Conservation (phyloP, 2,797 vertebrate genomes). For the Podarcis siculus region DNA sequence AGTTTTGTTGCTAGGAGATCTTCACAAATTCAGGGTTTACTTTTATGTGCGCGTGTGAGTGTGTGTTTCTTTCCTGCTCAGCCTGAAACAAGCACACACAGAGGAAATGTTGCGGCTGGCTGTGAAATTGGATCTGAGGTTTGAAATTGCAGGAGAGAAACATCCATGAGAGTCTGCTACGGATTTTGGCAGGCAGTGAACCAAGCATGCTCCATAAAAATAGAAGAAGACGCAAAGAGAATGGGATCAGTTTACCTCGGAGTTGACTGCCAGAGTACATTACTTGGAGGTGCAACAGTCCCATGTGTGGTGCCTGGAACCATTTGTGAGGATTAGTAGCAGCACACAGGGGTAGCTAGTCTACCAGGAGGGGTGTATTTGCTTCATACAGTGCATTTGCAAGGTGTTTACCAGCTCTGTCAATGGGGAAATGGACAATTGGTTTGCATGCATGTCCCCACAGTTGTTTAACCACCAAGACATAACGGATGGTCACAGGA, state of each 20-base stretch:
- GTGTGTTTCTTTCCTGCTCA: constrained; percentile 15
- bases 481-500: too few relatives aligned
- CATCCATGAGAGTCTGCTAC: constrained; percentile 23
- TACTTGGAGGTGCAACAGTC: not conserved
- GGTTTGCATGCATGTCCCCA: not conserved
- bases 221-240: constrained; percentile 20
- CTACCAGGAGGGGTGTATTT: not conserved
- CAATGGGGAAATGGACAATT: not conserved
- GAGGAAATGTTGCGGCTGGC: constrained; percentile 21
- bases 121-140: constrained; percentile 30
- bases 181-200: constrained; percentile 22
- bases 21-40: not conserved
- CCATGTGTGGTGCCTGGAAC: not conserved
- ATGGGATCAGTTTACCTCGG: constrained; percentile 3
- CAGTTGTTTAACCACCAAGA: not conserved
- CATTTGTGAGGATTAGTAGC: not conserved
- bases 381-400: not conserved
- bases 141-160: constrained; percentile 26
- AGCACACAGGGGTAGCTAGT: not conserved
- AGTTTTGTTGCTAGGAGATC: not conserved
- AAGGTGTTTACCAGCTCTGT: not conserved
- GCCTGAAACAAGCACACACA: not conserved
- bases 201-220: not conserved
- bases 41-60: constrained; percentile 2
- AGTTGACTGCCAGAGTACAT: not conserved